Conservation (phyloP, 2,113 vertebrate species). For the Siniperca knerii region DNA sequence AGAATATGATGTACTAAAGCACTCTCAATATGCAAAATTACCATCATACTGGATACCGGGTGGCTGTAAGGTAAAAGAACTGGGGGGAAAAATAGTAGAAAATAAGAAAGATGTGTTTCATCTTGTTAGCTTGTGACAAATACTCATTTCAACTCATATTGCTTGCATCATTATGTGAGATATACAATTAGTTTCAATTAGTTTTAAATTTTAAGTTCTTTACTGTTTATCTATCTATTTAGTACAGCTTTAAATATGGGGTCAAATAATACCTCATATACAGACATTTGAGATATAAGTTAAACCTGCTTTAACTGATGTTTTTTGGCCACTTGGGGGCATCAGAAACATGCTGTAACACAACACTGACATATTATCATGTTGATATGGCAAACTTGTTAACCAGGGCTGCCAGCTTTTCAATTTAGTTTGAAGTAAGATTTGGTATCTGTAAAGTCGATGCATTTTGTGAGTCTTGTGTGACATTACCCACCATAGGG, state of each 20-base stretch:
- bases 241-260: background rate
- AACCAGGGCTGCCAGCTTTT: too few species aligned
- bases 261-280: background rate
- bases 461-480: too few species aligned
- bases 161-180: background rate
- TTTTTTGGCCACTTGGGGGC: too few species aligned
- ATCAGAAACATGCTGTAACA: too few species aligned
- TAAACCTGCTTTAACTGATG: background rate
- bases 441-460: too few species aligned
- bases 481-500: too few species aligned
- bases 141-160: background rate
- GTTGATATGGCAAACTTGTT: too few species aligned
- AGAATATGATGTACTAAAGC: background rate
- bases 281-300: background rate
- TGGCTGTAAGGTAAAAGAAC: background rate
- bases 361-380: too few species aligned
- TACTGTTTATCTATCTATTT: too few species aligned
- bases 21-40: slow-evolving; percentile 7
- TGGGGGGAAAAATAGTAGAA: background rate
- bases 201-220: background rate
- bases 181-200: background rate
- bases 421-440: too few species aligned
- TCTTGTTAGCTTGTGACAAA: background rate
- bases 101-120: background rate
- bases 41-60: background rate